These are phyloP conservation scores for Athalia rosae DNA, from an alignment of 2,888 invertebrate species.

Conservation along the genomic window DNA sequence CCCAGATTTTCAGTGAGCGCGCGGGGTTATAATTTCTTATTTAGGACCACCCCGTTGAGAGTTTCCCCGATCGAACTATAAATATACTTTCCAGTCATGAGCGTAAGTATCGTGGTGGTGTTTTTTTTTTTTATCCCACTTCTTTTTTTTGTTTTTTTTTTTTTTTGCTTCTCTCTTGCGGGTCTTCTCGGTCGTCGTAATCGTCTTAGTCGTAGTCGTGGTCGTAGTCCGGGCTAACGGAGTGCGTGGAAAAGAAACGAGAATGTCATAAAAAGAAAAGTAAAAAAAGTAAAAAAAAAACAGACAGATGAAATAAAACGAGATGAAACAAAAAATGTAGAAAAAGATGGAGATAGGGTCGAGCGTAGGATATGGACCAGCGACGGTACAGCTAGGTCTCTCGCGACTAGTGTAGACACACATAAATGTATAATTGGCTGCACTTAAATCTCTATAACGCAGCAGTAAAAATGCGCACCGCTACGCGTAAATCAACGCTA, in stretches of 20 bases:
- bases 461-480: conserved; percentile 70
- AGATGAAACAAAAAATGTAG: too few species aligned
- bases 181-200: conserved; percentile 51
- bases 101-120: not conserved
- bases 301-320: too few species aligned
- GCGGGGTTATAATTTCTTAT: conserved; percentile 7
- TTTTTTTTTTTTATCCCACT: conserved; percentile 49
- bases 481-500: conserved; percentile 70
- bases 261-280: conserved; percentile 37
- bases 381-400: conserved; percentile 43
- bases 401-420: conserved; percentile 55
- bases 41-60: conserved; percentile 41
- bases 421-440: conserved; percentile 72
- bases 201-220: conserved; percentile 40
- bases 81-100: conserved; percentile 29
- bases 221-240: conserved; percentile 20
- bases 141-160: conserved; percentile 50
- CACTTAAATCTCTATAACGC: conserved; percentile 72
- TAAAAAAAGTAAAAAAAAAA: conserved; percentile 12
- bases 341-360: conserved; percentile 31
- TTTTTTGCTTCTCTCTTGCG: conserved; percentile 52
- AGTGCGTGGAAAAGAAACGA: conserved; percentile 12
- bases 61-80: conserved; percentile 37
- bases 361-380: conserved; percentile 43
- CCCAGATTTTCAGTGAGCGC: too few species aligned